Base-by-base conservation (phyloP, 2,113 vertebrate species). In the Psettodes erumei region DNA sequence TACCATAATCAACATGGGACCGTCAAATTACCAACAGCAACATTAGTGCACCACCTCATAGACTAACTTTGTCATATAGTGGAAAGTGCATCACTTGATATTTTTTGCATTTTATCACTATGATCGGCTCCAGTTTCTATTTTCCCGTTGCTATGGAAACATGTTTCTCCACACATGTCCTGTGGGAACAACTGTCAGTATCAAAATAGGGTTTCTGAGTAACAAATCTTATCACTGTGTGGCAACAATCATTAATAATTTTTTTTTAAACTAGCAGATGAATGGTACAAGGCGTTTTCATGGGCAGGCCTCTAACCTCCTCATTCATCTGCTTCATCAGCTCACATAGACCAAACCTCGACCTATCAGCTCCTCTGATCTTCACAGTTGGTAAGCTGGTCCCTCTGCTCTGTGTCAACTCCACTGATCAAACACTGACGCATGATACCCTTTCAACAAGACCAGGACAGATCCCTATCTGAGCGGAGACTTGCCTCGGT, bases 381-480 rank as follows among this genome's bases (percentile, higher is more conserved):
- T 55, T 64, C 35, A 59, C 10, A 0, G 30, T 42, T 55, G 19
- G 38, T 58, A 40, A 1, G n/a, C 5, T 8, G 5, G 19, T 0
- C 11, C 5, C 11, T 45, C 23, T 32, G 13, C 19, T 63, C 13
- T 42, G 13, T 32, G 6, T n/a, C 7, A 21, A 33, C 19, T 69
- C n/a, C 40, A 43, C 40, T 55, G 42, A 61, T 67, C 33, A 80
- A 83, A 76, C n/a, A 28, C 63, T n/a, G 32, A 13, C 19, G 7
- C 12, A 47, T 23, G 19, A 27, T 38, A 59, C 21, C 35, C 51
- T 21, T 28, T 35, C 18, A 62, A 35, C 30, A 63, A 51, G 13
- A 51, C n/a, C 0, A 2, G 45, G 21, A 23, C 0, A 27, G 13
- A 71, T 66, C 59, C 18, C n/a, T 61, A 56, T 82, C 70, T 15